Evolutionary conservation across 2,888 invertebrate species (phyloP).

Genomic region (Dexiosoma caninum): DNA sequence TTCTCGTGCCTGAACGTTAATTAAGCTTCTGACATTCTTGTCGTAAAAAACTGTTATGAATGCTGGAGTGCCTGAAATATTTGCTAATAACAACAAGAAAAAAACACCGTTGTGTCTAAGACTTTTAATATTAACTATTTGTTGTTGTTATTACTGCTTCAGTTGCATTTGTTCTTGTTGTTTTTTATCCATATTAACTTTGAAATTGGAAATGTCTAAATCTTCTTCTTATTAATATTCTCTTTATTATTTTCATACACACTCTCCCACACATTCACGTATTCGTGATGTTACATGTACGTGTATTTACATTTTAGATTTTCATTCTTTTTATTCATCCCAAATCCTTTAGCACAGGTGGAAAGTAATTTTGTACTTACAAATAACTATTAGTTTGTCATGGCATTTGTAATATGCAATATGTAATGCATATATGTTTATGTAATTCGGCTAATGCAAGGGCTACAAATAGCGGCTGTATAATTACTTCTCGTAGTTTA

Average conservation of each 20-base stretch:
- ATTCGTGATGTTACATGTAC: conserved; percentile 2
- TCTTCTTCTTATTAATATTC: conserved; percentile 56
- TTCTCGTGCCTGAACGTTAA: conserved; percentile 37
- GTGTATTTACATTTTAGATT: conserved; percentile 28
- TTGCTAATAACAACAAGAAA: conserved; percentile 3
- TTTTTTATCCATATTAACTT: conserved; percentile 45
- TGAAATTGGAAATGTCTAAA: conserved; percentile 59
- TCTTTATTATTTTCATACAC: conserved; percentile 55
- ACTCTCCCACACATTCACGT: background rate
- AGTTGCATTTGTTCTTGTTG: background rate
- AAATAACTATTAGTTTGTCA: background rate
- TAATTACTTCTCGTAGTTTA: too few species aligned
- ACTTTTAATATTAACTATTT: conserved; percentile 41
- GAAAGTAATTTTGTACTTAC: background rate
- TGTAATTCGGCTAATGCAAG: too few species aligned
- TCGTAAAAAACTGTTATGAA: conserved; percentile 32
- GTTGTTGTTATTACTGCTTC: background rate
- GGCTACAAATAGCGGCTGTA: too few species aligned
- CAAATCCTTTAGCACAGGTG: background rate
- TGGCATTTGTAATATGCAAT: background rate
- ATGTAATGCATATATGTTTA: too few species aligned
- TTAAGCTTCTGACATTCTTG: conserved; percentile 60
- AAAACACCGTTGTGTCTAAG: conserved; percentile 33
- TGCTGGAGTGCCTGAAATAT: conserved; percentile 25
- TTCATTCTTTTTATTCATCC: conserved; percentile 22